phyloP scores from a whole-genome alignment of 1,140 invertebrate species.

The Leptonema lineaticorne region DNA sequence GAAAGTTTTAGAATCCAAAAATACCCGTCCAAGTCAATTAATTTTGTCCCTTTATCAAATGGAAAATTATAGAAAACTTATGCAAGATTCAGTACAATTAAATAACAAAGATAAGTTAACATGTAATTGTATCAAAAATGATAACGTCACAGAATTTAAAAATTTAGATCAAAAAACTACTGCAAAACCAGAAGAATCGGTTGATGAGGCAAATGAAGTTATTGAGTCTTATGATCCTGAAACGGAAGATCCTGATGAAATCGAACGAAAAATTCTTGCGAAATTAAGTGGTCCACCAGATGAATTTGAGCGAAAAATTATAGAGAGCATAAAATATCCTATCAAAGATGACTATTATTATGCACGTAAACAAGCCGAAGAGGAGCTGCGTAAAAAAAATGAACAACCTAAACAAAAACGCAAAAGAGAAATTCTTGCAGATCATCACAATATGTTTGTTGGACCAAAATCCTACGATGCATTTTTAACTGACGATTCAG shows the following conservation, averaged over 20 bases:
- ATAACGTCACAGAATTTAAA: no score
- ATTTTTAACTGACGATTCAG: background rate
- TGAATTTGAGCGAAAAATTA: no score
- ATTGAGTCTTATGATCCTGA: no score
- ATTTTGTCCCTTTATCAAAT: background rate
- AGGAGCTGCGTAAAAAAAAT: no score
- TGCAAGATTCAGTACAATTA: background rate
- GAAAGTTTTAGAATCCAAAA: slow-evolving; percentile 28
- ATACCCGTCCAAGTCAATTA: background rate
- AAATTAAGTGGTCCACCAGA: no score
- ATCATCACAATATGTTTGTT: background rate
- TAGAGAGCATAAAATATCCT: no score
- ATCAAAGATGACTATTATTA: no score
- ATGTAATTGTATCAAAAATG: slow-evolving; percentile 1
- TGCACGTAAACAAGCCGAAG: background rate
- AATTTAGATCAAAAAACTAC: no score
- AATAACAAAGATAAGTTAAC: background rate
- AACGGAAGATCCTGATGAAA: no score
- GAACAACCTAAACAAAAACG: background rate
- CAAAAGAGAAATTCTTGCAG: background rate
- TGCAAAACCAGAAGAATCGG: no score
- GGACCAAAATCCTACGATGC: slow-evolving; percentile 23
- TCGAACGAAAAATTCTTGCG: no score
- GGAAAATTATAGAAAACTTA: background rate
- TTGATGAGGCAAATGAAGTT: no score